phyloP scores from a whole-genome alignment of 1,140 invertebrate species.

The Gryllus bimaculatus region DNA sequence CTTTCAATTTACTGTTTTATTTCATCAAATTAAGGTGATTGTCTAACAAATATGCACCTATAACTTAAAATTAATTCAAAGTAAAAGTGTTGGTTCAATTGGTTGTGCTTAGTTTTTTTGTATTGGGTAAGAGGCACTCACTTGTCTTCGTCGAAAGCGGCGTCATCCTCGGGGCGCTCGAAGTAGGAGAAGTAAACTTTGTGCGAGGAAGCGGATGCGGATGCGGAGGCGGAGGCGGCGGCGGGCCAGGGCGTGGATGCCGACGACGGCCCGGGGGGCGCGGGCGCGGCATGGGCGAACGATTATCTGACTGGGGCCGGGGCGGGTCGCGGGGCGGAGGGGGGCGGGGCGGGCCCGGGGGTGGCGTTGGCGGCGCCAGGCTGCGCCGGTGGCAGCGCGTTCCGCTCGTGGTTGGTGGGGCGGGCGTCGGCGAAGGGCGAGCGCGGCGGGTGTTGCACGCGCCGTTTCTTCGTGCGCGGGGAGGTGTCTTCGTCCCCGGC shows the following conservation, averaged over 20 bases:
- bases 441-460: not conserved
- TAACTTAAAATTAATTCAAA: too few species aligned
- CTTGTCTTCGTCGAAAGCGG: conserved; percentile 54
- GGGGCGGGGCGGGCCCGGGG: not conserved
- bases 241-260: not conserved
- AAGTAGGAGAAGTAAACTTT: conserved; percentile 34
- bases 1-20: too few species aligned
- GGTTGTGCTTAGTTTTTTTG: too few species aligned
- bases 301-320: too few species aligned
- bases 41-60: too few species aligned
- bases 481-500: not conserved
- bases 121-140: conserved; percentile 28
- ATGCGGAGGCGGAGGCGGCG: not conserved
- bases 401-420: conserved; percentile 51
- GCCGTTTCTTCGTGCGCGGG: not conserved
- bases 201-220: not conserved
- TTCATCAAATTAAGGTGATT: too few species aligned
- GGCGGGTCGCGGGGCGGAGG: not conserved
- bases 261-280: not conserved
- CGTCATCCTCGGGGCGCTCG: conserved; percentile 64
- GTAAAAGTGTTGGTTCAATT: too few species aligned
- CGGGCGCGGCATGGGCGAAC: not conserved
- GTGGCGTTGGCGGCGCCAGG: not conserved
- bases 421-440: conserved; percentile 37
- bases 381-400: conserved; percentile 9